Evolutionary conservation across 2,888 invertebrate genomes (phyloP).

Genomic region (Tetranychus truncatus): DNA sequence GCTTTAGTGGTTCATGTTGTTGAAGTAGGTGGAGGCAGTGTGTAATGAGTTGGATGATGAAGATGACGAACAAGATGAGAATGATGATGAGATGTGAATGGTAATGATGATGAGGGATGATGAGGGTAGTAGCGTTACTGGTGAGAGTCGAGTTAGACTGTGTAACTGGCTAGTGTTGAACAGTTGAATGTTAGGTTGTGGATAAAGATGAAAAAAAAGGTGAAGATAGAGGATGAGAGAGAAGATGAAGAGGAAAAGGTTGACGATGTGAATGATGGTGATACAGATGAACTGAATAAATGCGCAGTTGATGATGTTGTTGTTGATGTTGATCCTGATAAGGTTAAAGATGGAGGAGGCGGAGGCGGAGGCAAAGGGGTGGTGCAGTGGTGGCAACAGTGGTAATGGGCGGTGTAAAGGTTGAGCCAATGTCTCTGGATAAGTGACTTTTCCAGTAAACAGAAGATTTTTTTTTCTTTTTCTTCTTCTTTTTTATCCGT

Average conservation of each 20-base stretch:
- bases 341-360: slow-evolving; percentile 1
- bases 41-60: neutral
- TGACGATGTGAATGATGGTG: neutral
- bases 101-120: too few species aligned
- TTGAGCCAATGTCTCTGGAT: too few species aligned
- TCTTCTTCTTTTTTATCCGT: too few species aligned
- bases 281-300: neutral
- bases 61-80: neutral
- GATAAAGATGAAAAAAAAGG: too few species aligned
- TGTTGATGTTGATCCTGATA: neutral
- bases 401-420: too few species aligned
- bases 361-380: neutral
- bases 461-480: too few species aligned
- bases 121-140: too few species aligned
- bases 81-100: neutral
- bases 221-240: neutral
- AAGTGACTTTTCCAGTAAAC: too few species aligned
- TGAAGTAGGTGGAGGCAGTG: neutral
- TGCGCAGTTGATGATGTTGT: slow-evolving; percentile 3
- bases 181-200: too few species aligned
- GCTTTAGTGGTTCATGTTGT: neutral
- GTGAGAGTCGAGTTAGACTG: too few species aligned
- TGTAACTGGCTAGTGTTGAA: too few species aligned
- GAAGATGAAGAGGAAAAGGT: slow-evolving; percentile 1
- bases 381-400: neutral